phyloP scores from a whole-genome alignment of 2,113 vertebrate species.

The Puntigrus tetrazona region DNA sequence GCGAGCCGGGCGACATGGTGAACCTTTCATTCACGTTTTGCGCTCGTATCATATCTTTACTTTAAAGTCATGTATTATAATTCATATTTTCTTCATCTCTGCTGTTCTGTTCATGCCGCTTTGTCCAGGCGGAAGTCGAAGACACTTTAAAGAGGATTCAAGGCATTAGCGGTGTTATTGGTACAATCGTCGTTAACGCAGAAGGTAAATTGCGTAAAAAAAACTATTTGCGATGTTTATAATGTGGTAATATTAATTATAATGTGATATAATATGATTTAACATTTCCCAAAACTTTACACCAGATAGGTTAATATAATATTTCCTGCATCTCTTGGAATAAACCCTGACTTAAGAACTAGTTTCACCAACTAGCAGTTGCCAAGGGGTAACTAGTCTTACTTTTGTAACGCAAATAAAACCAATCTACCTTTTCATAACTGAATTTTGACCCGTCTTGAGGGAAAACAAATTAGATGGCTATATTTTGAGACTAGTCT shows the following conservation, averaged over 20 bases:
- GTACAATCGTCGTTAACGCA: constrained; percentile 77
- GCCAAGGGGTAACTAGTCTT: too few species aligned
- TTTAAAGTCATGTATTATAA: background rate
- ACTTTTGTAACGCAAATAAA: too few species aligned
- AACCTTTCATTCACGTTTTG: background rate
- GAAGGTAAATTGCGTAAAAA: constrained; percentile 79
- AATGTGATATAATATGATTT: too few species aligned
- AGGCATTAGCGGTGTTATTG: constrained; percentile 79
- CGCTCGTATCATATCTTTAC: background rate
- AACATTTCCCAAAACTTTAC: too few species aligned
- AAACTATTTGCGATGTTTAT: background rate
- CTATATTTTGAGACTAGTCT: too few species aligned
- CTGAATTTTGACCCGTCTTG: too few species aligned
- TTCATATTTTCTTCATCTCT: background rate
- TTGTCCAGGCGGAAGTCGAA: constrained; percentile 80
- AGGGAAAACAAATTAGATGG: too few species aligned
- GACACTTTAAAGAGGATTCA: constrained; percentile 85
- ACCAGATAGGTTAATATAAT: too few species aligned
- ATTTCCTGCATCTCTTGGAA: too few species aligned
- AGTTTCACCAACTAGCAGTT: too few species aligned
- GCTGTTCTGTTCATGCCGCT: constrained; percentile 25
- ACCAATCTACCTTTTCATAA: too few species aligned
- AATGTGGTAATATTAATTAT: background rate
- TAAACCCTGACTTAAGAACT: too few species aligned
- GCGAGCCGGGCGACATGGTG: background rate